These are phyloP conservation scores for Artemisiospiza belli DNA, from an alignment of 2,113 vertebrate genomes.

Conservation along the genomic window DNA sequence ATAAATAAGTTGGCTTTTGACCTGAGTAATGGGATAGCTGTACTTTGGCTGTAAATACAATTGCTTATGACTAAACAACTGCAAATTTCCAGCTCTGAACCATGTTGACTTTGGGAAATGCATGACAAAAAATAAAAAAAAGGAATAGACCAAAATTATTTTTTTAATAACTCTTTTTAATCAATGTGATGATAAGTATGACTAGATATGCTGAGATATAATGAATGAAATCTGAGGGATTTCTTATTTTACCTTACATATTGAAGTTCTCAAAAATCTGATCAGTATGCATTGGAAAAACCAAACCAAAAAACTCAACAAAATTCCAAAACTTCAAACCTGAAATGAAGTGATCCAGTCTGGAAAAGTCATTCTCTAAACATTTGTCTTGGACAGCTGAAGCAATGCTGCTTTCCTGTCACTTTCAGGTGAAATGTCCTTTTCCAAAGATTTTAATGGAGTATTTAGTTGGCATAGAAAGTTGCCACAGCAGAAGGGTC, in stretches of 20 bases:
- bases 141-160: background rate
- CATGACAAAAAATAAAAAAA: background rate
- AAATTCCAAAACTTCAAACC: background rate
- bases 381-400: background rate
- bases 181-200: background rate
- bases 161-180: background rate
- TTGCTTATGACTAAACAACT: slow-evolving; percentile 34
- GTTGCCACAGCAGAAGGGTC: background rate
- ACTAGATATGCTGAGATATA: background rate
- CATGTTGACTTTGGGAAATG: background rate
- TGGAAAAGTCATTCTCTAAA: background rate
- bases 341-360: background rate
- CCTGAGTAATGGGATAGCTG: slow-evolving; percentile 11
- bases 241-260: background rate
- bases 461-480: background rate
- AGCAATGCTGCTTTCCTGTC: background rate
- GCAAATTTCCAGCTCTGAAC: background rate
- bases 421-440: background rate
- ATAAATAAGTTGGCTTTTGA: slow-evolving; percentile 69
- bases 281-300: background rate
- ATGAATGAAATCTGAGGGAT: background rate
- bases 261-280: background rate
- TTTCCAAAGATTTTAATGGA: background rate
- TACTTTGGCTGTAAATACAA: slow-evolving; percentile 54
- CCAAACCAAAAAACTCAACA: background rate